Evolutionary conservation across 1,140 invertebrate genomes (phyloP).

Genomic region (Diploscapter pachys): DNA sequence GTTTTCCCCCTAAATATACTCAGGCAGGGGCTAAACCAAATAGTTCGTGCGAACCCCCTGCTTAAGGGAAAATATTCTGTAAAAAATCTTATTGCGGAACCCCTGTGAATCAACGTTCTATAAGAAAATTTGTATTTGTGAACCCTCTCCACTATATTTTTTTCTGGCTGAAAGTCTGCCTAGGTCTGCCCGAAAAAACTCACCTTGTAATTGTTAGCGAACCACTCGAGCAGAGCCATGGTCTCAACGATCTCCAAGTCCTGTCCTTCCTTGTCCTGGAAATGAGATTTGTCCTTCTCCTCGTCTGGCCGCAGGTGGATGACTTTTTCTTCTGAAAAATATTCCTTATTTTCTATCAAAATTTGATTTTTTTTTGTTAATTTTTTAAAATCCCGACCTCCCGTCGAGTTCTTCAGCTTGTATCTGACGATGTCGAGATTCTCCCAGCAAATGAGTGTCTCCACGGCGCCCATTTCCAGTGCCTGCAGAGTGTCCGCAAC

Average conservation of each 20-base stretch:
- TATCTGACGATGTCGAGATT: constrained; percentile 94
- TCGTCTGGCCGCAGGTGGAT: constrained; percentile 91
- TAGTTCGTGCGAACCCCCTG: too few species aligned
- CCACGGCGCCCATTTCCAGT: constrained; percentile 92
- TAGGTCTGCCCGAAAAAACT: background rate
- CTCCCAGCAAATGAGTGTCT: constrained; percentile 99
- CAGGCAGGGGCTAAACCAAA: too few species aligned
- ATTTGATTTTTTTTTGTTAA: background rate
- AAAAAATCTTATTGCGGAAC: too few species aligned
- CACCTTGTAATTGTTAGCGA: constrained; percentile 96
- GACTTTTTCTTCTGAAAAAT: constrained; percentile 77
- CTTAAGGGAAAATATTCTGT: too few species aligned
- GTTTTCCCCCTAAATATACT: too few species aligned
- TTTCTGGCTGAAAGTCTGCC: background rate
- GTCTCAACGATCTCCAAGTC: constrained; percentile 95
- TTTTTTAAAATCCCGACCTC: constrained; percentile 59
- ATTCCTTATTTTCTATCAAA: background rate
- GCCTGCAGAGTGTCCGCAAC: constrained; percentile 96
- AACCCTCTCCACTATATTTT: too few species aligned
- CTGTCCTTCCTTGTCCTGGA: constrained; percentile 94
- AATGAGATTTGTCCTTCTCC: constrained; percentile 96
- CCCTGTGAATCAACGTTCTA: too few species aligned
- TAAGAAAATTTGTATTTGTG: too few species aligned
- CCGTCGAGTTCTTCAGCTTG: constrained; percentile 83
- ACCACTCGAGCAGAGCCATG: constrained; percentile 93